Base-by-base conservation (phyloP, 2,113 vertebrate species). In the Amblyornis subalaris region DNA sequence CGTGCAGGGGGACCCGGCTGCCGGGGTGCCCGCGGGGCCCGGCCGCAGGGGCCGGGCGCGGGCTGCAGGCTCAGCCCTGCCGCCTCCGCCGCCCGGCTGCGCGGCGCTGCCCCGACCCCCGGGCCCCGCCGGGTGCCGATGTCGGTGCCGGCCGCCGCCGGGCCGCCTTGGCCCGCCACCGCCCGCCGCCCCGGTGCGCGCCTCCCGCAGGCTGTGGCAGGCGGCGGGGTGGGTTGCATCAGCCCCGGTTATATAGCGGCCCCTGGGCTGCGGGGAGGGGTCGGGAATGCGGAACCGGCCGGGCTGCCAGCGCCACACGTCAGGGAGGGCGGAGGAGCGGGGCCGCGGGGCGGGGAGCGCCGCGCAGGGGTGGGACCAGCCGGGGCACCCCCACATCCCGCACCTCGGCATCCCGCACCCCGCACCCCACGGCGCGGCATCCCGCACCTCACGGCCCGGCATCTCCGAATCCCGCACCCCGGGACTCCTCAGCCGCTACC, bases 211-310 rank as follows among this genome's bases (percentile, higher is more conserved):
- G 97, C 97, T 97, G 94, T 94, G 94, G 96, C 97, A 96, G 97
- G 93, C 96, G 95, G 97, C 95, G 81, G 95, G 96, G 97, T 96
- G 97, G 97, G 98, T 98, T 99, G 98, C 98, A 98, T 98, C 98
- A 98, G 98, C 98, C 97, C 98, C 98, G 94, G 96, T 95, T 99
- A 98, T 98, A 98, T 98, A 99, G 97, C 97, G 98, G 98, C 98
- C 98, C 98, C 98, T 75, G 98, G 97, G 98, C 98, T 98, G 97
- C 97, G 97, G 98, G 98, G 98, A 99, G 98, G 98, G 98, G 98
- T 98, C 98, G 98, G 99, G 99, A 99, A 99, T 99, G 99, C 99
- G 99, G 99, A 99, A 98, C 98, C 98, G 97, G 97, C 95, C 97
- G 95, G 95, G 96, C 95, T 98, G 98, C 98, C 98, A 98, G 98